Evolutionary conservation across 2,797 vertebrate species (phyloP), one percentile per base, ranked within the genome.

Genomic region (Propithecus deckenii): DNA sequence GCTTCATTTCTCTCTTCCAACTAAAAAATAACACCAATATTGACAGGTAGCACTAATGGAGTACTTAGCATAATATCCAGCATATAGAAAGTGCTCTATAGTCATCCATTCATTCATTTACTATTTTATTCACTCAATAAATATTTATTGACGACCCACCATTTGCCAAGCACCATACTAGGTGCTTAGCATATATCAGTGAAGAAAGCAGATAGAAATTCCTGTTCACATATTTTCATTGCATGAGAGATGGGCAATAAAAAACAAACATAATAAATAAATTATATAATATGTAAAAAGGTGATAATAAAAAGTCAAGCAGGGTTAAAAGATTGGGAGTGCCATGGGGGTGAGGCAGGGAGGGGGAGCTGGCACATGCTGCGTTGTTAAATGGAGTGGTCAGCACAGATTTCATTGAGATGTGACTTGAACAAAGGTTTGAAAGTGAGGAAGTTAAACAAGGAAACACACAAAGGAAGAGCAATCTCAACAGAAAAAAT

Each of bases 1-100:
- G 81, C 65, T 95, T 91, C 30, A 89, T 85, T 95, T 46, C n/a
- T 89, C 43, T 87, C 30, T 32, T 32, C 35, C 71, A 84, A 61
- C 12, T 57, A 46, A 95, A 97, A 91, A 89, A 71, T 22, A 85
- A 46, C 12, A 83, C 9, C 28, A 91, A 41, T 55, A 95, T 75
- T 8, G 67, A 38, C 22, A 91, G 2, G 32, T 57, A 79, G 15
- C 22, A 94, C 41, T 78, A 80, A 91, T n/a, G 59, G 43, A 67
- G 41, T 94, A 52, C 50, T 95, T 90, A 81, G 75, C n/a, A 83
- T 50, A 94, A 96, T 50, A 9, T 10, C 83, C 17, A 72, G 7
- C 67, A 81, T 69, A 57, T 18, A 46, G 13, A 89, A 96, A 76
- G 12, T 63, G 30, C 15, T 74, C 72, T 89, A 74, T 41, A 61